Evolutionary conservation across 35 echinoderm and acorn worm genomes (phyloP), one percentile per base, ranked within the genome.

Genomic region (Apostichopus parvimensis): DNA sequence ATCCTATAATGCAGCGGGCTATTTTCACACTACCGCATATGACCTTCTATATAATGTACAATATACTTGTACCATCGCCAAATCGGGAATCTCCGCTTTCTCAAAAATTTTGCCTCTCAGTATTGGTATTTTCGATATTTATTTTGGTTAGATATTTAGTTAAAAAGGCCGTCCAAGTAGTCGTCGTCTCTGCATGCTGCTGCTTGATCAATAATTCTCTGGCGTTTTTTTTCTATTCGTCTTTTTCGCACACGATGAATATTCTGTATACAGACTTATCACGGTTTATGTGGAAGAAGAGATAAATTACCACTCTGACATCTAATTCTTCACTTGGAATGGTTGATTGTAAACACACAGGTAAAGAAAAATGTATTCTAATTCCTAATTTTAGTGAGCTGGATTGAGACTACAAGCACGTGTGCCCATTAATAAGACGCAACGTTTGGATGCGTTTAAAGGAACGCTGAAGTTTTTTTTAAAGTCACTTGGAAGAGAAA

Each of bases 311-410:
- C 81, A 54, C 53, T 13, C 2, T 59, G 81, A 84, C 81, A 84
- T 58, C 81, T 84, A 84, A 84, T 84, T 84, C 58, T 59, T 84
- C 81, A 84, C 81, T 52, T 13, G 58, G 54, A 84, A 84, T 56
- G 81, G 54, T 10, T 84, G 81, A 84, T 59, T 84, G 81, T 84
- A 84, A 84, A 84, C 81, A 84, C 55, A 18, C 81, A 84, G 81
- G 81, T 84, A 84, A 84, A 84, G 81, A 84, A 84, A 84, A 84
- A 84, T 84, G 81, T 58, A 84, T 84, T 84, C 81, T 59, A 84
- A 59, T 22, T 84, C 81, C 56, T 20, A 84, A 84, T 84, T 84
- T 84, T 57, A 84, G 81, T 58, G 54, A 59, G 15, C 55, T 13
- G 9, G 81, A 8, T 84, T 53, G 55, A 17, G 58, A 84, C 56